Conservation (phyloP, 2,113 vertebrate species). For the Porphyrio hochstetteri region DNA sequence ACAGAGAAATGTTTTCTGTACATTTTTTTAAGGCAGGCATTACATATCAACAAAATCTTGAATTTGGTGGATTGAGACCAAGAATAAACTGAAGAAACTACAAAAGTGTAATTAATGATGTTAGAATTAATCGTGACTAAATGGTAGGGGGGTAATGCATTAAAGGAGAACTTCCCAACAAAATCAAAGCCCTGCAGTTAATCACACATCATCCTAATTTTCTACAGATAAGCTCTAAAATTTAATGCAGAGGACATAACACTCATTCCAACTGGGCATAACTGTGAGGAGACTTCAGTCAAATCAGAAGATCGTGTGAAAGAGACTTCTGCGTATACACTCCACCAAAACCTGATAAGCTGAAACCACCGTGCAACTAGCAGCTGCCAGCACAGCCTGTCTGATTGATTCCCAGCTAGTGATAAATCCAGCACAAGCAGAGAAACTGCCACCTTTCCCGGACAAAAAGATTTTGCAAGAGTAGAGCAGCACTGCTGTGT, state of each 20-base stretch:
- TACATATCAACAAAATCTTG: not conserved
- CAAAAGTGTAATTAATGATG: not conserved
- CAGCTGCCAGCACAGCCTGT: not conserved
- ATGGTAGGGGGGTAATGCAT: not conserved
- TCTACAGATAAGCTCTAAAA: not conserved
- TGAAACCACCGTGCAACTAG: constrained; percentile 4
- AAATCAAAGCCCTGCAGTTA: not conserved
- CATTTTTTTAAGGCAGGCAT: not conserved
- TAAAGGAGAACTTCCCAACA: not conserved
- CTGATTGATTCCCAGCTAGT: not conserved
- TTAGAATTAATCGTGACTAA: not conserved
- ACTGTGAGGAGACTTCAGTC: not conserved
- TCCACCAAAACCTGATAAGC: not conserved
- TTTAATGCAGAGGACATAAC: not conserved
- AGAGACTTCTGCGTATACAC: not conserved
- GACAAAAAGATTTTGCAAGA: not conserved
- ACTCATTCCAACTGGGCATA: not conserved
- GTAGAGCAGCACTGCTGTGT: not conserved
- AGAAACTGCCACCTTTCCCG: not conserved
- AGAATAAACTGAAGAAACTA: not conserved
- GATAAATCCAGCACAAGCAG: not conserved
- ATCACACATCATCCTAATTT: not conserved
- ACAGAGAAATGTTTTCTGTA: not conserved
- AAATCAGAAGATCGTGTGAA: not conserved
- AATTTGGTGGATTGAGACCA: not conserved